These are phyloP conservation scores for Gymnothorax reevesii DNA, from an alignment of 2,797 vertebrate species.

Conservation along the genomic window DNA sequence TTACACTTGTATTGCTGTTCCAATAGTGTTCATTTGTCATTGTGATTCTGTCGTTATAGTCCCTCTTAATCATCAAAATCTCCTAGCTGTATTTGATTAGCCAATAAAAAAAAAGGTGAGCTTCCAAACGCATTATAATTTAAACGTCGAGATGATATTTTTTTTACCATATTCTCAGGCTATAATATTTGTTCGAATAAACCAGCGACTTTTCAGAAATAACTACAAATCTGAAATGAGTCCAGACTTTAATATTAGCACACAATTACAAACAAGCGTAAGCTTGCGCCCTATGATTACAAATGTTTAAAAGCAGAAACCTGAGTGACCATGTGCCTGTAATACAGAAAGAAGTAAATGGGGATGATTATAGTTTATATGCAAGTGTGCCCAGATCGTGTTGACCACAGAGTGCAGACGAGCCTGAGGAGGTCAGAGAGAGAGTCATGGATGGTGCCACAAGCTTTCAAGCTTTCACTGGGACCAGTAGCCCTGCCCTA, in stretches of 20 bases:
- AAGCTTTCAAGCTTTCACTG: constrained; percentile 13
- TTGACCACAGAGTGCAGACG: constrained; percentile 61
- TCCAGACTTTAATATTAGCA: constrained; percentile 52
- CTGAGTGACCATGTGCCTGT: constrained; percentile 55
- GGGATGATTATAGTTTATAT: constrained; percentile 72
- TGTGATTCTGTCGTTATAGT: not conserved
- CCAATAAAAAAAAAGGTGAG: not conserved
- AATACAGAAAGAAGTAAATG: constrained; percentile 67
- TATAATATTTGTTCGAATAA: constrained; percentile 3
- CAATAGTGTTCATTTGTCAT: not conserved
- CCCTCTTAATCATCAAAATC: not conserved
- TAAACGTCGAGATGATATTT: not conserved
- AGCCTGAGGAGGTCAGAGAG: constrained; percentile 58
- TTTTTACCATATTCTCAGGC: not conserved
- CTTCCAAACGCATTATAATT: not conserved
- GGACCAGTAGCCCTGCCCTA: not conserved
- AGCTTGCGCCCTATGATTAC: constrained; percentile 68
- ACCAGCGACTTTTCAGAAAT: constrained; percentile 15
- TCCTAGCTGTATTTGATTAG: not conserved
- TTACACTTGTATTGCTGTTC: not conserved
- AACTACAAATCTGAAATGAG: constrained; percentile 14
- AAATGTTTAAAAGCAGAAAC: constrained; percentile 59
- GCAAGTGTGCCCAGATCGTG: constrained; percentile 65
- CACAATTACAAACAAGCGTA: constrained; percentile 64
- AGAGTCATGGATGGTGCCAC: constrained; percentile 48